Evolutionary conservation across 2,113 vertebrate species (phyloP), one percentile per base, ranked within the genome.

Genomic region (Rattus rattus): DNA sequence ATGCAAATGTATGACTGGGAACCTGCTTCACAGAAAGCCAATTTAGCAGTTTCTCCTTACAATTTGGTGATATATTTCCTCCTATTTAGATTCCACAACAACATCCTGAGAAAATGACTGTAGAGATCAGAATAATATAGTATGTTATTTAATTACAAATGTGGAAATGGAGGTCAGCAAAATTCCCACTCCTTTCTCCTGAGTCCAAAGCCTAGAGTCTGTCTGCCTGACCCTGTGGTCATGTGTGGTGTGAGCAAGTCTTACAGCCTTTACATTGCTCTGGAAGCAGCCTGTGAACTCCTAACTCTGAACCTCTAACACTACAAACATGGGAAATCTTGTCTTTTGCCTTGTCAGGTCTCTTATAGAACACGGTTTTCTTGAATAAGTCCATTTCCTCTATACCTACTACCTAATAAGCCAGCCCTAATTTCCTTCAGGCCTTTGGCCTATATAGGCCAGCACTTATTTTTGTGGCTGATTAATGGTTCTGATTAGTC

Each of bases 401-500:
- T 76, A 67, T 91, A 94, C 86, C 56, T 89, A 22, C 77, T 94
- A 17, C 92, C 80, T 94, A 96, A 85, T 94, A 97, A 97, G 39
- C 77, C 22, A 87, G 70, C 52, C 86, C 72, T 90, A 83, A 97
- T 96, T 95, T 98, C 89, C 87, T 97, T 91, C 73, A 94, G 59
- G 91, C 89, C 81, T 95, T 92, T 30, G 24, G 91, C 83, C 92
- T 92, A 91, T 95, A 91, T 93, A 94, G 95, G 88, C 97, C 91
- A 97, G 52, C 30, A 59, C 92, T 97, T 96, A 97, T 97, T 96
- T 98, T 96, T 94, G 81, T 97, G 95, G 83, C 95, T 97, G 97
- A 98, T 98, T 98, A 98, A 98, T 98, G 96, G 95, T 98, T 98
- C 97, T 97, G 98, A 97, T 97, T 97, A 97, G 97, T 97, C 96